These are phyloP conservation scores for Drosophila paranaensis DNA, from an alignment of 2,888 invertebrate species.

Conservation along the genomic window DNA sequence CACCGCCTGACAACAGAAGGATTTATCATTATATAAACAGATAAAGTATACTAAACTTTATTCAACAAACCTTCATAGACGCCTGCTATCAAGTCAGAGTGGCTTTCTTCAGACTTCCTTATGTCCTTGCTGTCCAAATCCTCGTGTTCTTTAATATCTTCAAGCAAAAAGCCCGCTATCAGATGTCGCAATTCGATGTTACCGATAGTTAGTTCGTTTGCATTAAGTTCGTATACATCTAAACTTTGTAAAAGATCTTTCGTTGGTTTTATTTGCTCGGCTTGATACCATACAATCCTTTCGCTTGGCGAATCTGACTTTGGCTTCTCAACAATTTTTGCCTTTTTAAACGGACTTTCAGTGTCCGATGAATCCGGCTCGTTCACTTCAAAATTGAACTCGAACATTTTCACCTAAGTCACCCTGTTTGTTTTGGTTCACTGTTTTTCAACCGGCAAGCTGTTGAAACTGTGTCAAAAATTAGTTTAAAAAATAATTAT, in stretches of 20 bases:
- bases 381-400: constrained; percentile 81
- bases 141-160: constrained; percentile 66
- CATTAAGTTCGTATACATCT: constrained; percentile 78
- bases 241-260: constrained; percentile 61
- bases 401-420: constrained; percentile 72
- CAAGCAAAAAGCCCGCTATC: constrained; percentile 74
- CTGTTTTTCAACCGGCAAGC: constrained; percentile 14
- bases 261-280: constrained; percentile 63
- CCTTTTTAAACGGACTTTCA: constrained; percentile 44
- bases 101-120: constrained; percentile 86
- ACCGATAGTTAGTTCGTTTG: constrained; percentile 63
- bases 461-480: not conserved
- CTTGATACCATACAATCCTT: constrained; percentile 71
- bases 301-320: not conserved
- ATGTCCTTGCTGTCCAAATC: constrained; percentile 80
- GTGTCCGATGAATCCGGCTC: constrained; percentile 41
- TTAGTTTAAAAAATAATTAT: not conserved
- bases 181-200: constrained; percentile 64
- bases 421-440: constrained; percentile 45
- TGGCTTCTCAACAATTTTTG: constrained; percentile 6
- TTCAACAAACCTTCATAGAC: constrained; percentile 90
- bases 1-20: constrained; percentile 88
- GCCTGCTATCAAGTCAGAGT: constrained; percentile 91
- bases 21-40: not conserved
- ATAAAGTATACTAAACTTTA: not conserved